Evolutionary conservation across 92 coral and sea anemone genomes (phyloP).

Genomic region (Porites divaricata): DNA sequence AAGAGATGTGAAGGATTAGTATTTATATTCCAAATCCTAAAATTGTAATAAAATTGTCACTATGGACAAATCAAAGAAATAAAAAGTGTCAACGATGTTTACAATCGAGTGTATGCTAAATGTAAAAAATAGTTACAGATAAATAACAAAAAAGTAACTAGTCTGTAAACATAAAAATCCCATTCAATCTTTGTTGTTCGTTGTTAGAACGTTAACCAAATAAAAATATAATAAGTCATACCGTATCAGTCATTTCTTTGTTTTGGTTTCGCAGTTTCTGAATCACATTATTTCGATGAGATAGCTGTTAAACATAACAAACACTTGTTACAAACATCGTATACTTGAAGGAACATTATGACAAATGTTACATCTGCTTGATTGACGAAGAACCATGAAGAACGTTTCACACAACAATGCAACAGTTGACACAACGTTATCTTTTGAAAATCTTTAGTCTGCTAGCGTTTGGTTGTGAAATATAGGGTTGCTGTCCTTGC

Average conservation of each 20-base stretch:
- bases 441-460: background rate
- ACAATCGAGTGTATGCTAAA: background rate
- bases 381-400: background rate
- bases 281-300: slow-evolving; percentile 85
- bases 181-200: background rate
- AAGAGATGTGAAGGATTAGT: background rate
- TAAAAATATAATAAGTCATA: slow-evolving; percentile 15
- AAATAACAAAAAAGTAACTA: background rate
- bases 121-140: background rate
- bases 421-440: slow-evolving; percentile 3
- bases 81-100: background rate
- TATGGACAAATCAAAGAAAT: background rate
- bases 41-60: background rate
- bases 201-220: background rate
- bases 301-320: slow-evolving; percentile 61
- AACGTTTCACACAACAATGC: background rate
- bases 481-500: background rate
- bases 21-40: background rate
- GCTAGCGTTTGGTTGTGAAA: background rate
- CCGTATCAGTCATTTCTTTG: slow-evolving; percentile 76
- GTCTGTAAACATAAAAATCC: background rate
- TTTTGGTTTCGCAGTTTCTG: slow-evolving; percentile 76
- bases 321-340: background rate
- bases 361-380: background rate
- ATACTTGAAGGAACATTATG: background rate